A percentile compares a stretch with the other conserved stretches of the same genome.
Conservation (phyloP, 2,113 vertebrate species). For the Bubo blakistoni region DNA sequence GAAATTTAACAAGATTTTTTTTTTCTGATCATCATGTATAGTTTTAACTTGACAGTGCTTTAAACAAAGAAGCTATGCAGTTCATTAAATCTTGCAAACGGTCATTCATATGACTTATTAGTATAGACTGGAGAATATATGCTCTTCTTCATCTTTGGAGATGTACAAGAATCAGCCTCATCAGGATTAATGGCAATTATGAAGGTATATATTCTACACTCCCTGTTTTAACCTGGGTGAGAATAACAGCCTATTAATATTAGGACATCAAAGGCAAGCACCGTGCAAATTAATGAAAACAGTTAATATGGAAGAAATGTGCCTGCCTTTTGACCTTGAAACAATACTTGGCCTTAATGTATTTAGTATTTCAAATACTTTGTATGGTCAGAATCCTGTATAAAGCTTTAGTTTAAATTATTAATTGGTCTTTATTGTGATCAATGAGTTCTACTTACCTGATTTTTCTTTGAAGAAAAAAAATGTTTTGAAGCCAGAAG, state of each 20-base stretch:
- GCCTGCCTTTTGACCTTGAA: neutral
- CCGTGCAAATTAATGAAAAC: neutral
- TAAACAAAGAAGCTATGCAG: neutral
- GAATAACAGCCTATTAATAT: neutral
- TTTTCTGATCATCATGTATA: neutral
- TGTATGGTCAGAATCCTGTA: neutral
- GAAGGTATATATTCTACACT: neutral
- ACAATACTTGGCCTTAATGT: neutral
- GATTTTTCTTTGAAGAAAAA: neutral
- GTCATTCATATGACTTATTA: neutral
- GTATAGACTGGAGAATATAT: neutral
- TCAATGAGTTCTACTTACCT: neutral
- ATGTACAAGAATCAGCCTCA: neutral
- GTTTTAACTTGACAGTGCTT: neutral
- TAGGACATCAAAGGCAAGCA: neutral
- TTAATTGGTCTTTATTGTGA: neutral
- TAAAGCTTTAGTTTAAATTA: neutral
- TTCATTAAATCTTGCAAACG: conserved; percentile 32
- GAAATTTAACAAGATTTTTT: neutral
- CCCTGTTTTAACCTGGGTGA: neutral
- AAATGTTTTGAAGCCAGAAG: neutral
- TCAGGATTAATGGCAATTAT: conserved; percentile 14
- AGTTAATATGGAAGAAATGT: neutral
- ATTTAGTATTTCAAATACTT: neutral
- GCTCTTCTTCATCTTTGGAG: neutral